Base-by-base conservation (phyloP, 2,113 vertebrate species). In the Onychorhynchus coronatus region DNA sequence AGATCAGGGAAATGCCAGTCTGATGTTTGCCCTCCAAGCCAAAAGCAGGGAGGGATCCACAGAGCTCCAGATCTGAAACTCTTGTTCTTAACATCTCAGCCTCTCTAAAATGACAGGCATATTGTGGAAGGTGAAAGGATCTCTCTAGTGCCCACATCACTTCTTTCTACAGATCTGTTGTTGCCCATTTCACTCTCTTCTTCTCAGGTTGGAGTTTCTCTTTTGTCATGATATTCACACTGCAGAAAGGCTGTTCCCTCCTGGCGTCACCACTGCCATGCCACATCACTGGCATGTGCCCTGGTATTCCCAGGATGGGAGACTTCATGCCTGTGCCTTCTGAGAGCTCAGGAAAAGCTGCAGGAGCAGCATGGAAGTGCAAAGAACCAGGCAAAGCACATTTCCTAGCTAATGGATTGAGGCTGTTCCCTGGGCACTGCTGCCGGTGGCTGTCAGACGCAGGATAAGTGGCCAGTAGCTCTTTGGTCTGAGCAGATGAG, bases 401-500 rank as follows among this genome's bases (percentile, higher is more conserved):
- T 59, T 80, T 88, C 72, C 70, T 35, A 17, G 14, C 23, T 27
- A 5, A 37, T 30, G 37, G 25, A 23, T 77, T 93, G 53, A 53
- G 65, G 23, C 67, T 77, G 50, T 41, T 88, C 61, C 56, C 35
- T 22, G 19, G 37, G 46, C 44, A 47, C 66, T 53, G 59, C 67
- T 77, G 75, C 63, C 1, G 0, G 71, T 87, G 81, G 46, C 81
- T 59, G 61, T 82, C 65, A 73, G 55, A 66, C 37, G 65, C 33
- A 47, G 72, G 53, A 16, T 62, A 63, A 59, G 23, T 46, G 89
- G 86, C 39, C 88, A 84, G 35, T 44, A 74, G 47, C 61, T 81
- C 85, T 95, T 79, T 63, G 50, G 68, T 78, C 55, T 91, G 92
- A 92, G 92, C 91, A 91, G 42, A 47, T 67, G 72, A 72, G 68